Evolutionary conservation across 1,140 invertebrate species (phyloP), one percentile per base, ranked within the genome.

Genomic region (Apis cerana): DNA sequence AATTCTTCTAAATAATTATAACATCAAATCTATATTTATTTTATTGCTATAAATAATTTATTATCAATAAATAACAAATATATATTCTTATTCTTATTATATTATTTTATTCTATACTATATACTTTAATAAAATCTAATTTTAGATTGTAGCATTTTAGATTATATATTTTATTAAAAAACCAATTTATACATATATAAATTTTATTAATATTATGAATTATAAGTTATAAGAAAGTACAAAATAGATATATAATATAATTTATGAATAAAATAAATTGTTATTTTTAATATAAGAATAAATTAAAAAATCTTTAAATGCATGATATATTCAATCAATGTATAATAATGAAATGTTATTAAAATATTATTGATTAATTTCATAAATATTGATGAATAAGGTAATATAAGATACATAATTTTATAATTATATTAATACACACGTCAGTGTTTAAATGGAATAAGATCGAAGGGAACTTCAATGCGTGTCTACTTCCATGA

Each of bases 401-500:
- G 1, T 27, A 27, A 27, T 1, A 27, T 27, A 27, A 27, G 8
- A 48, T 19, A 17, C 17, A 70, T 50, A 11, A 52, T 12, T 23
- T 11, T 21, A 56, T 19, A 11, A 15, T 10, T 13, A 10, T 3
- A 15, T 10, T 9, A 23, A 74, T 59, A 21, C 9, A 48, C 0
- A 7, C 27, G 27, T 74, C 13, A 61, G 7, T 23, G 15, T 59
- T 19, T 7, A 59, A 23, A 21, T 11, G 0, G 10, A 48, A 4
- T 56, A 21, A 43, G 12, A n/a, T n/a, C 10, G 7, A 59, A 62
- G 52, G 70, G 78, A 21, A 17, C 70, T 56, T 80, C 19, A 27
- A 64, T 17, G 21, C 4, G n/a, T 27, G 15, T 9, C 11, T 76
- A 88, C 86, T 62, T 33, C 72, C 65, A 1, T 90, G 85, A 52